A percentile compares a stretch with the other conserved stretches of the same genome.
Evolutionary conservation across 2,113 vertebrate genomes (phyloP).

Genomic region (Seriola rivoliana): DNA sequence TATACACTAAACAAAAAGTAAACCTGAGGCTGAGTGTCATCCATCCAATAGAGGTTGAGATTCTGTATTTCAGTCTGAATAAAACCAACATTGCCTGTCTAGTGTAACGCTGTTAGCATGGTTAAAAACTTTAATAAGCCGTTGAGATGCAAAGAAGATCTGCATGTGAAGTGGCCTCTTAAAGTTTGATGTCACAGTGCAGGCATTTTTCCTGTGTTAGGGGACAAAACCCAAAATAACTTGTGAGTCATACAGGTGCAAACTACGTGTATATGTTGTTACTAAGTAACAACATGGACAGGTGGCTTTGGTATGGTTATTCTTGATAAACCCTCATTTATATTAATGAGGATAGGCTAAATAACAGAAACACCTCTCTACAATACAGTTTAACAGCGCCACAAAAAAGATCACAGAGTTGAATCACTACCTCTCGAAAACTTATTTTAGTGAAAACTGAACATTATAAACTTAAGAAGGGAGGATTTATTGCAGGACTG

Average conservation of each 20-base stretch:
- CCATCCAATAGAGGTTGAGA: no score
- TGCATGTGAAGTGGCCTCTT: neutral
- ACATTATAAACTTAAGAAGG: neutral
- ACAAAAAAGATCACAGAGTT: neutral
- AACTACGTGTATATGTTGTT: slow-evolving; percentile 16
- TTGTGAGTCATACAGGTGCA: neutral
- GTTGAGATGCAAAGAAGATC: neutral
- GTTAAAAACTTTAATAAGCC: neutral
- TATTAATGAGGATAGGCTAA: neutral
- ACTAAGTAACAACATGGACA: slow-evolving; percentile 35
- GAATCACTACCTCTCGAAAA: no score
- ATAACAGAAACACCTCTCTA: neutral
- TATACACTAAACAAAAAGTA: neutral
- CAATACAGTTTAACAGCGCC: neutral
- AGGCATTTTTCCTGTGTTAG: neutral
- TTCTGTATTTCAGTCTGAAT: no score
- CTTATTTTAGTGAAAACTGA: neutral
- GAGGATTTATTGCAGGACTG: neutral
- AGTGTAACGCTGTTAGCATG: neutral
- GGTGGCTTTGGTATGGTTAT: slow-evolving; percentile 3
- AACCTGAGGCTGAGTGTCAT: neutral
- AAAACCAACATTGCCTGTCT: no score
- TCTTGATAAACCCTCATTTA: neutral
- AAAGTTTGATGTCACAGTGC: neutral
- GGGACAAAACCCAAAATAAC: neutral